These are phyloP conservation scores for Dicranocentrus wangi DNA, from an alignment of 2,888 invertebrate genomes.

Conservation along the genomic window DNA sequence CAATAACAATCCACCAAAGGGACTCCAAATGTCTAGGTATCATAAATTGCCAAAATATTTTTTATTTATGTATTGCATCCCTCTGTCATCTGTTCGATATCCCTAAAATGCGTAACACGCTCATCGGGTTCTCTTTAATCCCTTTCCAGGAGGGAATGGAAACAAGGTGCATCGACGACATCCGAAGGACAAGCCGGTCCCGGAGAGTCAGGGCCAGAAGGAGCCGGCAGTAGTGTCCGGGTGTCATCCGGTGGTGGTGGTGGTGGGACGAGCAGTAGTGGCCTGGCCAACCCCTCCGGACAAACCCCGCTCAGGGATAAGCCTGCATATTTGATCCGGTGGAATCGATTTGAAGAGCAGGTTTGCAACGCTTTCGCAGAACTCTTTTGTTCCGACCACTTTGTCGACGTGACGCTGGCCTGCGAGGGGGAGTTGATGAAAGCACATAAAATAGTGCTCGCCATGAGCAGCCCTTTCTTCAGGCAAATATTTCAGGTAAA, in stretches of 20 bases:
- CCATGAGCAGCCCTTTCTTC: constrained; percentile 96
- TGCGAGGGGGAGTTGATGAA: constrained; percentile 94
- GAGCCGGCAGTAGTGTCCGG: not conserved
- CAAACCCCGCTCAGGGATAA: too few species aligned
- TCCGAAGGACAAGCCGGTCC: constrained; percentile 12
- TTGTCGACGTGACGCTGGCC: constrained; percentile 68
- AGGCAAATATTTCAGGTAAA: constrained; percentile 74
- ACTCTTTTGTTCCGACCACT: constrained; percentile 68
- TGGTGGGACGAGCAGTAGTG: too few species aligned
- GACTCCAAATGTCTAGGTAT: constrained; percentile 43
- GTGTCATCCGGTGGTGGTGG: not conserved
- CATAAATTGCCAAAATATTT: too few species aligned
- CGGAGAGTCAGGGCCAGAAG: constrained; percentile 1
- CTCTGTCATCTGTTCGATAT: too few species aligned
- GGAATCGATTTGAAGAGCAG: constrained; percentile 71
- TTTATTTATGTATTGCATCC: too few species aligned
- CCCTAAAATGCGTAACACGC: too few species aligned
- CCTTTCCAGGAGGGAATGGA: not conserved
- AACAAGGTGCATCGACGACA: not conserved
- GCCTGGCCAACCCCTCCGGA: too few species aligned
- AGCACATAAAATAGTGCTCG: constrained; percentile 95
- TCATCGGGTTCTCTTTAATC: too few species aligned
- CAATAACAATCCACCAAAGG: constrained; percentile 8
- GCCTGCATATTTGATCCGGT: constrained; percentile 64
- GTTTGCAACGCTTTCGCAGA: constrained; percentile 65